Conservation (phyloP, 2,888 invertebrate genomes). For the Lochmaea capreae region DNA sequence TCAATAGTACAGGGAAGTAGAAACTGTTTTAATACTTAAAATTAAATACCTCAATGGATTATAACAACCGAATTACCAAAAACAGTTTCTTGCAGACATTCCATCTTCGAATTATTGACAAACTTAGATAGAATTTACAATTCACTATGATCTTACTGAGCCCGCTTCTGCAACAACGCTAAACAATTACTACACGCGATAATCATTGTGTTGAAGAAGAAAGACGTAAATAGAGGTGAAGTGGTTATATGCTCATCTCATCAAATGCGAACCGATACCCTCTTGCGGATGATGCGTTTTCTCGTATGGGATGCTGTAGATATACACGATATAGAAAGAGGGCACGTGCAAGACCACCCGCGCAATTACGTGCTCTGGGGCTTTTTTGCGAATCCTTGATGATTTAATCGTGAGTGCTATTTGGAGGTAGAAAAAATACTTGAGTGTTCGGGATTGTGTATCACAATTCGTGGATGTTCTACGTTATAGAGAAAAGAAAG, state of each 20-base stretch:
- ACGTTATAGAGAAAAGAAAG: background rate
- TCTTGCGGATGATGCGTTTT: slow-evolving; percentile 33
- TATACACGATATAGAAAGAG: slow-evolving; percentile 22
- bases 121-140: too few species aligned
- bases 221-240: slow-evolving; percentile 19
- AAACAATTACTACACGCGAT: slow-evolving; percentile 22
- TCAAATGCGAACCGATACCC: slow-evolving; percentile 48
- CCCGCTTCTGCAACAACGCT: background rate
- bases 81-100: too few species aligned
- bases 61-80: too few species aligned
- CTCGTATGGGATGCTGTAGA: slow-evolving; percentile 17
- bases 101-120: too few species aligned
- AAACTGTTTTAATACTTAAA: too few species aligned
- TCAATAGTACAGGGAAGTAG: too few species aligned
- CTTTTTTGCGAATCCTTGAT: slow-evolving; percentile 27
- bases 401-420: slow-evolving; percentile 26
- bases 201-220: slow-evolving; percentile 16
- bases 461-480: background rate
- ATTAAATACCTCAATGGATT: too few species aligned
- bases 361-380: slow-evolving; percentile 39
- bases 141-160: background rate
- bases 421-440: background rate
- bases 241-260: slow-evolving; percentile 42
- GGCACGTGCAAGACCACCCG: slow-evolving; percentile 49
- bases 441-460: background rate